Evolutionary conservation across 2,888 invertebrate genomes (phyloP).

Genomic region (Agrilus mali): DNA sequence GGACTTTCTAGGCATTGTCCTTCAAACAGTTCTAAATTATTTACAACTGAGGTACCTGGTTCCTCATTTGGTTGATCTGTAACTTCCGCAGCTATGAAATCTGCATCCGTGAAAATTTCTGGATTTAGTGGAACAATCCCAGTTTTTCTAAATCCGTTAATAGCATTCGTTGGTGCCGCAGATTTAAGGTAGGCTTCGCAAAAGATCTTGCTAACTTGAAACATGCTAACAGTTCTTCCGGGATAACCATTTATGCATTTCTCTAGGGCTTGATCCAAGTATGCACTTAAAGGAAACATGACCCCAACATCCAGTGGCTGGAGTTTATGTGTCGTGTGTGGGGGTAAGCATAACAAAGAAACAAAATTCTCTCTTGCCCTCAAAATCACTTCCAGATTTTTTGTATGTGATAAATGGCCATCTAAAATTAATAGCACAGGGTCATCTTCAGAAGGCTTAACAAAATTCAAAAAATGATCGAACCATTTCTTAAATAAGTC

Average conservation of each 20-base stretch:
- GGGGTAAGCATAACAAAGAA: conserved; percentile 24
- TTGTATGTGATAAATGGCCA: conserved; percentile 23
- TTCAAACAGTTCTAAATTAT: no score
- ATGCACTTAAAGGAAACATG: conserved; percentile 12
- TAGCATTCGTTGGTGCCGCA: conserved; percentile 5
- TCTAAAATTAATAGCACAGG: conserved; percentile 24
- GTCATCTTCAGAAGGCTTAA: conserved; percentile 19
- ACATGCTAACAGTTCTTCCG: conserved; percentile 12
- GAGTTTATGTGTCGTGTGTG: conserved; percentile 19
- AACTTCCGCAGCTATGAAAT: no score
- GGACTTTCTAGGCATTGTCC: no score
- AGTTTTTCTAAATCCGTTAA: not conserved
- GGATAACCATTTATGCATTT: conserved; percentile 18
- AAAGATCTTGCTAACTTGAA: conserved; percentile 15
- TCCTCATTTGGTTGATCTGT: no score
- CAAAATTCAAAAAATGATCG: conserved; percentile 25
- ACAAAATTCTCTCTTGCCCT: conserved; percentile 17
- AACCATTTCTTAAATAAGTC: conserved; percentile 26
- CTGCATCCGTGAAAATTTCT: no score
- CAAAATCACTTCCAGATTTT: conserved; percentile 20
- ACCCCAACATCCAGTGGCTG: conserved; percentile 18
- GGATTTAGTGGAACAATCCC: no score
- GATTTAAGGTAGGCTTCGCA: conserved; percentile 14
- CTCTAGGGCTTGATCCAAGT: conserved; percentile 14
- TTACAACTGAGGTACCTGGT: no score